These are phyloP conservation scores for Champsocephalus gunnari DNA, from an alignment of 2,797 vertebrate species.

Conservation along the genomic window DNA sequence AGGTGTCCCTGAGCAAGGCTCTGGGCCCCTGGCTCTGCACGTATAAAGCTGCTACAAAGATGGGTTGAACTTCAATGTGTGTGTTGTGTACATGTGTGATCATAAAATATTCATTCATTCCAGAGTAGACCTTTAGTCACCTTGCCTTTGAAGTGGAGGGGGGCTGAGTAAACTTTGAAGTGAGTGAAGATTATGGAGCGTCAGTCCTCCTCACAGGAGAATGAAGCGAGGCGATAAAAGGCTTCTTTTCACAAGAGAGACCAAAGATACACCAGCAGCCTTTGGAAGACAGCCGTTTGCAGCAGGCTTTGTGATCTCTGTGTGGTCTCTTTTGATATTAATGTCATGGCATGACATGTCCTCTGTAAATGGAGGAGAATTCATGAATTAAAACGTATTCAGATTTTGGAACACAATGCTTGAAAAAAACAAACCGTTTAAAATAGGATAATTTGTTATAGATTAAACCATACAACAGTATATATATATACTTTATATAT, in stretches of 20 bases:
- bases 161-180: slow-evolving; percentile 42
- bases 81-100: too few relatives aligned
- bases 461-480: too few relatives aligned
- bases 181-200: slow-evolving; percentile 32
- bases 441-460: too few relatives aligned
- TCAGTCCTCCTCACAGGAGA: slow-evolving; percentile 37
- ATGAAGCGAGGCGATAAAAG: slow-evolving; percentile 37
- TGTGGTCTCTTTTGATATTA: slow-evolving; percentile 43
- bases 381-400: too few relatives aligned
- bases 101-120: too few relatives aligned
- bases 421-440: too few relatives aligned
- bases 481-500: too few relatives aligned
- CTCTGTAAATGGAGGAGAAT: slow-evolving; percentile 9
- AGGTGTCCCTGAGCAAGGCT: too few relatives aligned
- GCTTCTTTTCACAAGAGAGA: slow-evolving; percentile 25
- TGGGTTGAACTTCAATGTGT: too few relatives aligned
- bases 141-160: slow-evolving; percentile 17
- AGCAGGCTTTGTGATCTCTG: slow-evolving; percentile 31
- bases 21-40: too few relatives aligned
- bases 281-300: slow-evolving; percentile 13
- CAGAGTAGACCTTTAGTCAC: not conserved
- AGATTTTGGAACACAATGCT: too few relatives aligned
- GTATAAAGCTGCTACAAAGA: too few relatives aligned
- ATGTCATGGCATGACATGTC: slow-evolving; percentile 9
- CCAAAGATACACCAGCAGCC: slow-evolving; percentile 18